Percentiles rank a stretch among this genome's conserved stretches.
Conservation (phyloP, 2,797 vertebrate genomes). For the Botia kubotai region DNA sequence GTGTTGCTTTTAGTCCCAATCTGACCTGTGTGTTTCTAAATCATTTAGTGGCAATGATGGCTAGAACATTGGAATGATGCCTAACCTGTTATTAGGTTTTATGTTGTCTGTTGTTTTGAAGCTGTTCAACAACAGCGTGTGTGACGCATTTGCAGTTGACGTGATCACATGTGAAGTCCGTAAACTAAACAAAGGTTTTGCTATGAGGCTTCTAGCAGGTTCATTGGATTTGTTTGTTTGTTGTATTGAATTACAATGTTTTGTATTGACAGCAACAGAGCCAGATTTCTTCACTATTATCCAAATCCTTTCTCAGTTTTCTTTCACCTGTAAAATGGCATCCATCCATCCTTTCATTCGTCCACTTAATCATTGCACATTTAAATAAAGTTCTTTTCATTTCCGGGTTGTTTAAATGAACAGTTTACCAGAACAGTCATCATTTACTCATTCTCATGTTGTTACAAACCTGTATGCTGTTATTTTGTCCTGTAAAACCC, state of each 20-base stretch:
- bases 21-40: neutral
- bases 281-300: neutral
- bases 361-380: neutral
- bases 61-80: neutral
- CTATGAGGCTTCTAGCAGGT: neutral
- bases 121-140: neutral
- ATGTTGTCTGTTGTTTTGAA: neutral
- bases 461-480: too few species aligned
- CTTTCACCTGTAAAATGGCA: neutral
- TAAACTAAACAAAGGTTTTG: neutral
- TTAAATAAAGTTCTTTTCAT: neutral
- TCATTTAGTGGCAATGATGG: neutral
- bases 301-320: neutral
- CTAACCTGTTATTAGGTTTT: constrained; percentile 7
- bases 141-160: neutral
- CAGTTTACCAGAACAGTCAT: neutral
- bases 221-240: neutral
- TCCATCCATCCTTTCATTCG: neutral
- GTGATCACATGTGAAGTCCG: neutral
- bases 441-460: too few species aligned
- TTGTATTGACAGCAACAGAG: neutral
- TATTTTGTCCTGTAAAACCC: too few species aligned
- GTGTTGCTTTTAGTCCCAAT: neutral
- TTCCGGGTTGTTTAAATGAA: neutral
- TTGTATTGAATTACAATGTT: neutral